Conservation (phyloP, 2,113 vertebrate genomes). For the Cyprinodon variegatus region DNA sequence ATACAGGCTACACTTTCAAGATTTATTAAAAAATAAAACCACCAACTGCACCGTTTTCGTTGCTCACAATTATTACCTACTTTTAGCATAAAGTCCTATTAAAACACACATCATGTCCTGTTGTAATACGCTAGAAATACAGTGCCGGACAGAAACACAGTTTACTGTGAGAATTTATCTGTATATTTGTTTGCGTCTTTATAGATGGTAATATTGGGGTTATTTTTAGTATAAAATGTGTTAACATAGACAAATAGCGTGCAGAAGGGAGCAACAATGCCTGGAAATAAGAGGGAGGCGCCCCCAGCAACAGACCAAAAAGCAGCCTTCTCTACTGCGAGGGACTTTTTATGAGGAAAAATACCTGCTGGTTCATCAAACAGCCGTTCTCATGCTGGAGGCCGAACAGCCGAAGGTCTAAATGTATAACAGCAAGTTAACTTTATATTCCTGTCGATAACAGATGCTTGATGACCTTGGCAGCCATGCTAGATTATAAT, state of each 20-base stretch:
- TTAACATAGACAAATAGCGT: constrained; percentile 22
- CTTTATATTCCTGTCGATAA: constrained; percentile 46
- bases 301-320: constrained; percentile 34
- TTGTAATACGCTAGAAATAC: background rate
- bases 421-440: constrained; percentile 34
- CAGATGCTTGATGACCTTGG: constrained; percentile 67
- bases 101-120: background rate
- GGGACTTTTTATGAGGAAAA: constrained; percentile 26
- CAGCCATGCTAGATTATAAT: constrained; percentile 64
- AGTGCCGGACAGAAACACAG: too few species aligned
- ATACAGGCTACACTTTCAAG: background rate
- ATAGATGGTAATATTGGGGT: too few species aligned
- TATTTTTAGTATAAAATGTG: background rate
- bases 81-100: too few species aligned
- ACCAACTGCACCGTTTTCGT: background rate
- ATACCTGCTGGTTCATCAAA: constrained; percentile 32
- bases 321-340: constrained; percentile 4
- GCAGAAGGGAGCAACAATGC: constrained; percentile 6
- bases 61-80: background rate
- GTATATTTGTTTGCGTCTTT: too few species aligned
- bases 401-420: constrained; percentile 43
- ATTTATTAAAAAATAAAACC: background rate
- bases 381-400: constrained; percentile 43
- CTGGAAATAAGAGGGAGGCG: constrained; percentile 32
- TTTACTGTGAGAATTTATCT: too few species aligned